These are phyloP conservation scores for Campoplex capitator DNA, from an alignment of 2,888 invertebrate genomes.

Conservation along the genomic window DNA sequence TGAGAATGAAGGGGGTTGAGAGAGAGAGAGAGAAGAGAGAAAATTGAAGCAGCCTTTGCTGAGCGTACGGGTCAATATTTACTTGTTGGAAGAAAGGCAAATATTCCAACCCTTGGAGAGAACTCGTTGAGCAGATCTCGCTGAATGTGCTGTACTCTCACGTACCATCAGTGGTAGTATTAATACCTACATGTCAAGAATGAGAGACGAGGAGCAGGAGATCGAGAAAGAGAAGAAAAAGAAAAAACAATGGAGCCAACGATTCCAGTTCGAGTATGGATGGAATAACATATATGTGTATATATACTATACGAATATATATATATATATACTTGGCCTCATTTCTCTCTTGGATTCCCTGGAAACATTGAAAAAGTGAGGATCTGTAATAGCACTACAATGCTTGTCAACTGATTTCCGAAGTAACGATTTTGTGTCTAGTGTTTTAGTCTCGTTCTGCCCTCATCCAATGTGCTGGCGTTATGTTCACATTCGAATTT, in stretches of 20 bases:
- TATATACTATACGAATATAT: neutral
- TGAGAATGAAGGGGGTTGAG: neutral
- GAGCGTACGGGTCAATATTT: slow-evolving; percentile 64
- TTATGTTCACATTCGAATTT: neutral
- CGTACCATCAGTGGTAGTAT: slow-evolving; percentile 28
- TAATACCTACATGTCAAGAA: slow-evolving; percentile 29
- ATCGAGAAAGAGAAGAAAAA: slow-evolving; percentile 26
- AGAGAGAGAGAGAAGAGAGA: slow-evolving; percentile 13
- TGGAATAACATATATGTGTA: slow-evolving; percentile 45
- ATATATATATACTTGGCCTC: slow-evolving; percentile 45
- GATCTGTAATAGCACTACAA: slow-evolving; percentile 17
- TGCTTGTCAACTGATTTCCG: slow-evolving; percentile 15
- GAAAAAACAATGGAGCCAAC: slow-evolving; percentile 30
- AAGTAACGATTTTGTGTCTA: slow-evolving; percentile 20
- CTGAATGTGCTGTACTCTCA: slow-evolving; percentile 47
- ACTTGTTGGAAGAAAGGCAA: slow-evolving; percentile 67
- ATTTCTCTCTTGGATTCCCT: slow-evolving; percentile 36
- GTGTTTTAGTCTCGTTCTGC: slow-evolving; percentile 9
- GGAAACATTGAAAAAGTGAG: slow-evolving; percentile 15
- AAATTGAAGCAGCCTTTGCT: slow-evolving; percentile 58
- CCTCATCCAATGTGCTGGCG: neutral
- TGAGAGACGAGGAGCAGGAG: slow-evolving; percentile 1
- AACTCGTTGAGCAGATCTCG: slow-evolving; percentile 51
- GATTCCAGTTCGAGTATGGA: slow-evolving; percentile 50
- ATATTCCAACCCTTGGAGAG: slow-evolving; percentile 56